A percentile compares a stretch with the other conserved stretches of the same genome.
Evolutionary conservation across 2,113 vertebrate genomes (phyloP).

Genomic region (Trogon melanurus): DNA sequence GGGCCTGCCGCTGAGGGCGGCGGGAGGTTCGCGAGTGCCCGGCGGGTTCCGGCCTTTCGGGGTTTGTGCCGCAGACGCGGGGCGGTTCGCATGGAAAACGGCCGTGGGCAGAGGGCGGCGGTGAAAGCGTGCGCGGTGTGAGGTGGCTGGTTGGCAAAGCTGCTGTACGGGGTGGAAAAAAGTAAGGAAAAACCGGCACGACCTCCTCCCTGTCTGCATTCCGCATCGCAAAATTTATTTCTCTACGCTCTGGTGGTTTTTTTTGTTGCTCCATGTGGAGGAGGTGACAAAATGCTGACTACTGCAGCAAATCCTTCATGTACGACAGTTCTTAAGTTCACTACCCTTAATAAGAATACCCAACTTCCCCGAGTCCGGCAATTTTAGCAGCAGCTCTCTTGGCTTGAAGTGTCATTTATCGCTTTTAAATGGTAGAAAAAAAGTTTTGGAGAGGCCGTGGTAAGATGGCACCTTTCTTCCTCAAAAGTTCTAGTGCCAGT

Average conservation of each 20-base stretch:
- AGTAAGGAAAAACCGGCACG: accelerated
- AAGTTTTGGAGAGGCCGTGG: not conserved
- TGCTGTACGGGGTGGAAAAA: accelerated
- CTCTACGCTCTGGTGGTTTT: accelerated
- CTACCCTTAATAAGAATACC: not conserved
- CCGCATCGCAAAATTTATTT: accelerated
- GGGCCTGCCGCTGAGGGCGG: not conserved
- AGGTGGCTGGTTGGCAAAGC: not conserved
- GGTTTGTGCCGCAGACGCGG: accelerated
- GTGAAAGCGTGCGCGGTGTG: accelerated
- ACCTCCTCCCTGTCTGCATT: accelerated
- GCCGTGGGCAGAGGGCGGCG: not conserved
- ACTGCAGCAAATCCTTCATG: not conserved
- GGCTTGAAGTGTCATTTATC: not conserved
- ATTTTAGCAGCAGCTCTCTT: not conserved
- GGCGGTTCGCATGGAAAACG: not conserved
- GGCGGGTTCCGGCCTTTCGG: not conserved
- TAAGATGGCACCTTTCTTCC: not conserved
- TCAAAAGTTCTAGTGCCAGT: not conserved
- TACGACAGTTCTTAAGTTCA: not conserved
- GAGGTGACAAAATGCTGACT: not conserved
- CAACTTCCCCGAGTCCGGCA: not conserved
- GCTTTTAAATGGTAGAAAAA: not conserved
- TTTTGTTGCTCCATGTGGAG: not conserved
- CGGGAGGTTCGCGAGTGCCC: not conserved